Base-by-base conservation (phyloP, 2,888 invertebrate genomes). In the Cheilosia scutellata region DNA sequence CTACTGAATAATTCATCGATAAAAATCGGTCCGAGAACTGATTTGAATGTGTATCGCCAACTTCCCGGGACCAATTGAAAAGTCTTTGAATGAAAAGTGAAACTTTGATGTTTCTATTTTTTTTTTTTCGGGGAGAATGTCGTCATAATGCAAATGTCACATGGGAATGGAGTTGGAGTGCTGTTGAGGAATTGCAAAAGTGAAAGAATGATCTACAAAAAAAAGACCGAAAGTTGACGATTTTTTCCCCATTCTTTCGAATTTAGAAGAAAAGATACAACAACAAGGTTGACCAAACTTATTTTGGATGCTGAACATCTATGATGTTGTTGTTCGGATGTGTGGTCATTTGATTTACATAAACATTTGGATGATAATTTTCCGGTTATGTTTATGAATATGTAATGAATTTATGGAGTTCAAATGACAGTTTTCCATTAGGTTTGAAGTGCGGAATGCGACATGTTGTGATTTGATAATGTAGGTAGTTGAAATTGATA, bases 1-100 rank as follows among this genome's bases (percentile, higher is more conserved):
- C 80, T 71, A 55, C 75, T 84, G 75, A 80, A 80, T 84, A 71
- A 84, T 84, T 80, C 71, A 84, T 84, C 51, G 78, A 74, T 47
- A 70, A 33, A 51, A 66, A 63, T 84, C 49, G 63, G 57, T 66
- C 53, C 70, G 29, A 62, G 47, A 71, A 63, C 44, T 55, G 55
- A 70, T 84, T 80, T 31, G 65, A 76, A 84, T 84, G 51, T 84
- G 58, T 80, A 78, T 9, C 74, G 44, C 53, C 65, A 65, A 62
- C 75, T 80, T 75, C 4, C 57, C 79, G 79, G 62, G 68, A 51
- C 68, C 74, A 68, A 79, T 51, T 74, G 72, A 68, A 78, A 83
- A 44, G 78, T 63, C 57, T 78, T 70, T 83, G 68, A 65, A 80
- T 70, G 70, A 55, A 75, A 84, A 80, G 84, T 80, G 84, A 84